Conservation (phyloP, 2,888 invertebrate species). For the Drosophila peninsularis region DNA sequence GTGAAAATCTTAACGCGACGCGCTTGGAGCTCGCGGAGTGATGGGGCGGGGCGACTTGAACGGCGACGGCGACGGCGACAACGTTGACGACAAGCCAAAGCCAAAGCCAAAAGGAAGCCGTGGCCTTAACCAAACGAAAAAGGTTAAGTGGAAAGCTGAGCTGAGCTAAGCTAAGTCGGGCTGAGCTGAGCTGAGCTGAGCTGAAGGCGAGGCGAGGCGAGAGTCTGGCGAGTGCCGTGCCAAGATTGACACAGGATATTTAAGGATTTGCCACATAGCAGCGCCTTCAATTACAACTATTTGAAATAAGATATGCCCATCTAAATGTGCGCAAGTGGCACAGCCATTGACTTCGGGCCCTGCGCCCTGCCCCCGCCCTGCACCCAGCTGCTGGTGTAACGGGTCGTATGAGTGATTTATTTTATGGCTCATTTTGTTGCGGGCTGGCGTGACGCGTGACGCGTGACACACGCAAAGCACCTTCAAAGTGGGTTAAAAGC, state of each 20-base stretch:
- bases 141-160: constrained; percentile 76
- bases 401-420: constrained; percentile 75
- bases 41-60: neutral
- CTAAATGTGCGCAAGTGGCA: constrained; percentile 11
- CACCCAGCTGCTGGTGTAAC: neutral
- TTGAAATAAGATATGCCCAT: constrained; percentile 56
- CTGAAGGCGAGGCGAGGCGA: constrained; percentile 6
- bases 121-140: constrained; percentile 56
- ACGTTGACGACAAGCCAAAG: constrained; percentile 46
- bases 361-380: too few species aligned
- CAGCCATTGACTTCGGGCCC: neutral
- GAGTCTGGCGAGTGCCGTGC: constrained; percentile 7
- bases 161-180: constrained; percentile 42
- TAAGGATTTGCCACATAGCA: constrained; percentile 53
- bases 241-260: constrained; percentile 60
- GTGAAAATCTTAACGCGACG: constrained; percentile 48
- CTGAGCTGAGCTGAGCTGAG: constrained; percentile 18
- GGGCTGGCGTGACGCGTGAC: constrained; percentile 6
- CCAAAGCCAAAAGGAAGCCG: constrained; percentile 54
- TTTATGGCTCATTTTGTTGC: constrained; percentile 52
- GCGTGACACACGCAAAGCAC: constrained; percentile 52
- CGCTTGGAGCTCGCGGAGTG: neutral
- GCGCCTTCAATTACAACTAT: constrained; percentile 63
- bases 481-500: constrained; percentile 47
- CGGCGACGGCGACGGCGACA: constrained; percentile 23